Conservation (phyloP, 2,797 vertebrate species). For the Salmo trutta region DNA sequence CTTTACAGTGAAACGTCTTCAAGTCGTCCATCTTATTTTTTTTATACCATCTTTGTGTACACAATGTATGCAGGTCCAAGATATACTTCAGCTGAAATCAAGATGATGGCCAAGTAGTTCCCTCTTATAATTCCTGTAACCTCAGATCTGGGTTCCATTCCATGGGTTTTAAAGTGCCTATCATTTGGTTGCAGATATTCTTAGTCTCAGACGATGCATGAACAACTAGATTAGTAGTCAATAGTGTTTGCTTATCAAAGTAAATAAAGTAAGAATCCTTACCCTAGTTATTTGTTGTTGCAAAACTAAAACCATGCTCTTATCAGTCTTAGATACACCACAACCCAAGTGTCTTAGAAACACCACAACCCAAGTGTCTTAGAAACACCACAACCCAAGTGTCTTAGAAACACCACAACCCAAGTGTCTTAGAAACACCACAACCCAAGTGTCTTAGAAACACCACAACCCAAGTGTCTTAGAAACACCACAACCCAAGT, state of each 20-base stretch:
- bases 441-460: no score
- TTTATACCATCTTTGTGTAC: slow-evolving; percentile 48
- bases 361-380: no score
- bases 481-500: no score
- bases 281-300: slow-evolving; percentile 6
- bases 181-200: neutral
- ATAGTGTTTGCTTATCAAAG: neutral
- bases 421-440: no score
- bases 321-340: slow-evolving; percentile 5
- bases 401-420: slow-evolving; percentile 2
- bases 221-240: neutral
- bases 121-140: neutral
- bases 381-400: no score
- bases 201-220: slow-evolving; percentile 40
- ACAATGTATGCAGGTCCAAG: slow-evolving; percentile 22
- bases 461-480: slow-evolving; percentile 4
- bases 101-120: slow-evolving; percentile 30
- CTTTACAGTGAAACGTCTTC: slow-evolving; percentile 62
- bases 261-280: slow-evolving; percentile 1
- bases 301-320: neutral
- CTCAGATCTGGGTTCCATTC: neutral
- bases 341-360: no score
- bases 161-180: neutral
- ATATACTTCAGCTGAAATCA: slow-evolving; percentile 15
- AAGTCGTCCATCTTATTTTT: slow-evolving; percentile 61